phyloP scores from a whole-genome alignment of 2,888 invertebrate species.

The Latrodectus hesperus region DNA sequence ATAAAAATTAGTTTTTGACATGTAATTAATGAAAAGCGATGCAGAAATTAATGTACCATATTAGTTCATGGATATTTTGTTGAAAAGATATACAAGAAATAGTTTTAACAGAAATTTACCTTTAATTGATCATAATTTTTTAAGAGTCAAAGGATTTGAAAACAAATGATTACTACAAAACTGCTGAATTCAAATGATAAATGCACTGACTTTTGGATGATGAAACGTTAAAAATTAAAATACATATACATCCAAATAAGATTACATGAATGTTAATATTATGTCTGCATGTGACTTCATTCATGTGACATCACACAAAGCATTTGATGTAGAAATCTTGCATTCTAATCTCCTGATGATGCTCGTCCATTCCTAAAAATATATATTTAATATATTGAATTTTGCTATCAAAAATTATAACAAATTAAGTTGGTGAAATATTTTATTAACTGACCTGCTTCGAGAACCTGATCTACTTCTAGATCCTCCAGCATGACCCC shows the following conservation, averaged over 20 bases:
- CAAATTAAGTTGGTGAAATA: neutral
- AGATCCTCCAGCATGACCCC: conserved; percentile 35
- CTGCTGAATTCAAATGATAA: neutral
- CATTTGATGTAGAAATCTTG: neutral
- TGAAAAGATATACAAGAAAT: too few relatives aligned
- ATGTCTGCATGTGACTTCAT: neutral
- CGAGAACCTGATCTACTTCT: conserved; percentile 56
- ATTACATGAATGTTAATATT: conserved; percentile 7
- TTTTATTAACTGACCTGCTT: conserved; percentile 48
- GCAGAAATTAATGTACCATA: too few relatives aligned
- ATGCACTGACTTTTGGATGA: neutral
- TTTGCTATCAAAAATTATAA: too few relatives aligned
- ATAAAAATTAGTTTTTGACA: too few relatives aligned
- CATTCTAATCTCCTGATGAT: conserved; percentile 47
- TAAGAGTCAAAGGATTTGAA: conserved; percentile 6
- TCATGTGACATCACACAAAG: conserved; percentile 8
- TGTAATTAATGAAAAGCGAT: too few relatives aligned
- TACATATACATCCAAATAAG: neutral
- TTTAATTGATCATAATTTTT: conserved; percentile 16
- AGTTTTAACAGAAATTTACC: neutral
- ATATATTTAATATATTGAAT: too few relatives aligned
- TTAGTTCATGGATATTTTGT: too few relatives aligned
- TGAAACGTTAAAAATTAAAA: conserved; percentile 1
- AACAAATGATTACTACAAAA: neutral
- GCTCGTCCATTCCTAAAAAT: conserved; percentile 55